Conservation (phyloP, 2,113 vertebrate genomes). For the Redunca redunca region DNA sequence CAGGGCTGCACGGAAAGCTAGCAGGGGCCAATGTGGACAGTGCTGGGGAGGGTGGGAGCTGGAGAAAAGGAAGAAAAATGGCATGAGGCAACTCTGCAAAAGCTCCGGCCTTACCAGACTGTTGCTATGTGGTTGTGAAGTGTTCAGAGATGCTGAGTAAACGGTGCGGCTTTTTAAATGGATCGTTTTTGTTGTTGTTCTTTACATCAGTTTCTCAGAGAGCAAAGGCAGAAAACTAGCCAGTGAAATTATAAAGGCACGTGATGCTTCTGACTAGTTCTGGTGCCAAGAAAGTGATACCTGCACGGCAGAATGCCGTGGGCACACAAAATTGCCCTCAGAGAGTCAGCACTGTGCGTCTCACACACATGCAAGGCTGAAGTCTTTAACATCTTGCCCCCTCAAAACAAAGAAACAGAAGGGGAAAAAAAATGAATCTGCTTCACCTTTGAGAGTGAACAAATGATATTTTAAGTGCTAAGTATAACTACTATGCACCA, state of each 20-base stretch:
- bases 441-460: background rate
- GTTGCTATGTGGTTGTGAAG: fast-evolving
- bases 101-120: background rate
- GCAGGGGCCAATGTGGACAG: background rate
- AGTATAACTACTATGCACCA: background rate
- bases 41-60: background rate
- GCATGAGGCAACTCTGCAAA: background rate
- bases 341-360: background rate
- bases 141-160: conserved; percentile 16
- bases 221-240: background rate
- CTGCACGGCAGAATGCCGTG: fast-evolving
- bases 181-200: background rate
- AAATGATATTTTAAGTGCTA: background rate
- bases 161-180: background rate
- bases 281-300: conserved; percentile 4
- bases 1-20: background rate
- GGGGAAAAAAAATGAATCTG: background rate
- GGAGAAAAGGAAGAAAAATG: background rate
- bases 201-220: conserved; percentile 21
- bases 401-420: background rate
- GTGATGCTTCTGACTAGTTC: background rate
- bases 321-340: background rate
- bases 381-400: background rate
- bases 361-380: background rate
- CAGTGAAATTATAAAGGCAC: background rate